Base-by-base conservation (phyloP, 1,140 invertebrate species). In the Geopemphigus sp. region DNA sequence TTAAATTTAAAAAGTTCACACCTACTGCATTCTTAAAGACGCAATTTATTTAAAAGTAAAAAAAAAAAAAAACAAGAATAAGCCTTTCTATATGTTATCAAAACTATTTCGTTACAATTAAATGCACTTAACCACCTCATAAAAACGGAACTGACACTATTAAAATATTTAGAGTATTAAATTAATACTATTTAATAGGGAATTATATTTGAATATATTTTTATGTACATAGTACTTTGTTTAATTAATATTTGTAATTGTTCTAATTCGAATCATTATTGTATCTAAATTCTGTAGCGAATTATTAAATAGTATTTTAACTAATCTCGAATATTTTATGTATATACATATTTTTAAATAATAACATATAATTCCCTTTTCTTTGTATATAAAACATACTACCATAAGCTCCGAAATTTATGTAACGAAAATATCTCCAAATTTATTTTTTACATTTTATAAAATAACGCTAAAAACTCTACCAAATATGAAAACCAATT, bases 41-140 rank as follows among this genome's bases (percentile, higher is more conserved):
- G 8, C 32, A 39, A 3, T 39, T 39, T 39, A 39, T 39, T 39
- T 39, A 53, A 54, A 72, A 26, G 19, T 39, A 54, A 70, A 26
- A 10, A 5, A 53, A n/a, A 10, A 70, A 6, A 26, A 17, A 24
- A 5, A 5, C 12, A 66, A 2, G 53, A 5, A 47, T 66, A 68
- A 50, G 45, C 22, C 63, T 68, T 68, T 50, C 45, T 50, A 8
- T 50, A 50, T 39, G 45, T 68, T 68, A 22, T 68, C 45, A 50
- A 50, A 50, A 68, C 39, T n/a, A 68, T 68, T 50, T 68, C 22
- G 50, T 68, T 14, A 68, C 26, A 50, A 19, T 68, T 68, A 72
- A 72, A 72, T 72, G 50, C 68, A 72, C 50, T 54, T 72, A n/a
- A 72, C 68, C 47, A 53, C 24, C 29, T 54, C 14, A 72, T 72